These are phyloP conservation scores for Chrysodeixis includens DNA, from an alignment of 2,888 invertebrate species.

Conservation along the genomic window DNA sequence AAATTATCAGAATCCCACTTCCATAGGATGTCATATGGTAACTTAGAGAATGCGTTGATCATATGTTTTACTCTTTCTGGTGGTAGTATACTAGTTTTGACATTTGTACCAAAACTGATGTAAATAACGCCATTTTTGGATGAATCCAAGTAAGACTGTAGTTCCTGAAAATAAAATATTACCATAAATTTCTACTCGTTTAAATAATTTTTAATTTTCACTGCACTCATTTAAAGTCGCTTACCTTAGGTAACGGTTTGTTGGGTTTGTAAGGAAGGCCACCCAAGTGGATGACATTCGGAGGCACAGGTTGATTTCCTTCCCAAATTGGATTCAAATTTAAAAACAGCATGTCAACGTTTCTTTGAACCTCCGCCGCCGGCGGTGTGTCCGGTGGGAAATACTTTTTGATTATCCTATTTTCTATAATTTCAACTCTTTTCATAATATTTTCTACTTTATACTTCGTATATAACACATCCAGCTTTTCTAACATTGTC, in stretches of 20 bases:
- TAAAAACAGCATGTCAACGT: constrained; percentile 76
- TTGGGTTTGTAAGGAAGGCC: constrained; percentile 75
- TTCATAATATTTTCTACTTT: constrained; percentile 11
- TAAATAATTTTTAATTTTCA: neutral
- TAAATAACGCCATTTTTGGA: constrained; percentile 85
- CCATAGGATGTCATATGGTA: too few relatives aligned
- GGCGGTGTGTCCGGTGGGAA: too few relatives aligned
- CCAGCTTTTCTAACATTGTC: constrained; percentile 62
- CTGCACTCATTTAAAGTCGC: neutral
- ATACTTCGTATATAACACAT: constrained; percentile 54
- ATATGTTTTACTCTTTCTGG: constrained; percentile 67
- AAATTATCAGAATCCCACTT: too few relatives aligned
- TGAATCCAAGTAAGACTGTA: constrained; percentile 70
- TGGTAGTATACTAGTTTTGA: constrained; percentile 69
- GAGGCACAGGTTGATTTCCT: constrained; percentile 67
- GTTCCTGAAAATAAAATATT: constrained; percentile 64
- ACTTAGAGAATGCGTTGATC: constrained; percentile 71
- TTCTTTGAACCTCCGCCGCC: constrained; percentile 56
- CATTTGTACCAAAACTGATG: constrained; percentile 82
- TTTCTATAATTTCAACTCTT: constrained; percentile 31
- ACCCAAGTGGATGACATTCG: constrained; percentile 78
- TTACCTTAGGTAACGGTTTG: constrained; percentile 77
- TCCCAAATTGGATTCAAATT: constrained; percentile 77
- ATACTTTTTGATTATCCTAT: constrained; percentile 47
- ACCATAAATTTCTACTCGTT: too few relatives aligned